A percentile compares a stretch with the other conserved stretches of the same genome.
Conservation (phyloP, 2,113 vertebrate species). For the Bathybates hornii region DNA sequence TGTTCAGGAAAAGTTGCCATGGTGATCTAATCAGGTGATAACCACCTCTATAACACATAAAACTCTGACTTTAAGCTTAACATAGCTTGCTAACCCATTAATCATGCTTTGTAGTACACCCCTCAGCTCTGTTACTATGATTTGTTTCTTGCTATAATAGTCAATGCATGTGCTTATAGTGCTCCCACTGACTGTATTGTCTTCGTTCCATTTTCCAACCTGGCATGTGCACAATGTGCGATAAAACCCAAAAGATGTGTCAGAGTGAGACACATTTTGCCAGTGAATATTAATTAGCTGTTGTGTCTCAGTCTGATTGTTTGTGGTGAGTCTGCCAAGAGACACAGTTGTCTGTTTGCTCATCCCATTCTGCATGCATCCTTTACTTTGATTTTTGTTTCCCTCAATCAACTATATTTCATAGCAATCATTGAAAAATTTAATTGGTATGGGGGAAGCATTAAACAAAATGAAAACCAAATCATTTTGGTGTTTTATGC, state of each 20-base stretch:
- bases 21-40: not conserved
- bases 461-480: constrained; percentile 27
- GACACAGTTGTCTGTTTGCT: constrained; percentile 39
- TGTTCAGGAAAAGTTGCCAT: not conserved
- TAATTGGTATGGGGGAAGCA: not conserved
- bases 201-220: constrained; percentile 18
- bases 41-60: not conserved
- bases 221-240: constrained; percentile 7
- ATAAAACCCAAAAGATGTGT: constrained; percentile 43
- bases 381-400: constrained; percentile 43
- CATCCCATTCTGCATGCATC: constrained; percentile 20
- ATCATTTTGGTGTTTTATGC: not conserved
- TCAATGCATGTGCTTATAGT: not conserved
- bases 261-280: constrained; percentile 42
- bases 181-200: not conserved
- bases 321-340: constrained; percentile 38
- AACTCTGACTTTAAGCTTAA: not conserved
- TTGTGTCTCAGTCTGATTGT: constrained; percentile 52
- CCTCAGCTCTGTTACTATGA: not conserved
- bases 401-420: constrained; percentile 3
- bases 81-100: not conserved
- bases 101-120: not conserved
- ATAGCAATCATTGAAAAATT: constrained; percentile 16
- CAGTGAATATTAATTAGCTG: constrained; percentile 62
- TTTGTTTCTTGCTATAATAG: not conserved